These are phyloP conservation scores for Camptogramma bilineatum DNA, from an alignment of 2,888 invertebrate species.

Conservation along the genomic window DNA sequence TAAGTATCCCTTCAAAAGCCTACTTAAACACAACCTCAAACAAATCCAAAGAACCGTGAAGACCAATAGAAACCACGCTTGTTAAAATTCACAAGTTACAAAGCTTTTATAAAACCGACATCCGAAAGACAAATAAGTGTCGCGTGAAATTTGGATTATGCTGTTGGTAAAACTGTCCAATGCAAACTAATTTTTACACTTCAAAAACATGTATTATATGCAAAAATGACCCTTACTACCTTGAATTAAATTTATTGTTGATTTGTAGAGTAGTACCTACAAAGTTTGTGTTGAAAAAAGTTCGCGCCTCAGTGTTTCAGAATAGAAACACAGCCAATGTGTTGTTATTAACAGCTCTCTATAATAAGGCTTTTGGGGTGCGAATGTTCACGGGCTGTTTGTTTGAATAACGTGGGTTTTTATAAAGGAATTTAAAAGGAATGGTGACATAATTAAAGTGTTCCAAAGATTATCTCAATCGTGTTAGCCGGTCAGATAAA, in stretches of 20 bases:
- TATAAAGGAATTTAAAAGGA: conserved; percentile 37
- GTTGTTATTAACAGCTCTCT: conserved; percentile 65
- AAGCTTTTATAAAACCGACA: conserved; percentile 60
- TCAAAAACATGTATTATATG: background rate
- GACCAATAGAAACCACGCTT: conserved; percentile 63
- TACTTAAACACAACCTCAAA: conserved; percentile 50
- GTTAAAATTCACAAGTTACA: conserved; percentile 76
- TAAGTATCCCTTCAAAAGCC: conserved; percentile 16
- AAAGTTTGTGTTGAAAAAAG: conserved; percentile 42
- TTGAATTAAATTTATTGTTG: background rate
- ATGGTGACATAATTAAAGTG: background rate
- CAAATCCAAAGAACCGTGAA: conserved; percentile 62
- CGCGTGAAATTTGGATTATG: conserved; percentile 75
- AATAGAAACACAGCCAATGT: conserved; percentile 62
- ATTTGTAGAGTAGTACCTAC: conserved; percentile 8
- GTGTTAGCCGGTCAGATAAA: too few relatives aligned
- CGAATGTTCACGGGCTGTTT: conserved; percentile 65
- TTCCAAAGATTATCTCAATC: too few relatives aligned
- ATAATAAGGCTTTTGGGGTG: conserved; percentile 58
- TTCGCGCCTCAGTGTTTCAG: conserved; percentile 67
- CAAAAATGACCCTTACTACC: conserved; percentile 26
- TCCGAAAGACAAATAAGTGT: conserved; percentile 77
- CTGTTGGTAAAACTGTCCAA: conserved; percentile 61
- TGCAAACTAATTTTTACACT: conserved; percentile 34
- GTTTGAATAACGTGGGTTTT: conserved; percentile 61